Percentiles rank a stretch among this genome's conserved stretches.
These are phyloP conservation scores for Damaliscus lunatus DNA, from an alignment of 2,113 vertebrate genomes.

Conservation along the genomic window DNA sequence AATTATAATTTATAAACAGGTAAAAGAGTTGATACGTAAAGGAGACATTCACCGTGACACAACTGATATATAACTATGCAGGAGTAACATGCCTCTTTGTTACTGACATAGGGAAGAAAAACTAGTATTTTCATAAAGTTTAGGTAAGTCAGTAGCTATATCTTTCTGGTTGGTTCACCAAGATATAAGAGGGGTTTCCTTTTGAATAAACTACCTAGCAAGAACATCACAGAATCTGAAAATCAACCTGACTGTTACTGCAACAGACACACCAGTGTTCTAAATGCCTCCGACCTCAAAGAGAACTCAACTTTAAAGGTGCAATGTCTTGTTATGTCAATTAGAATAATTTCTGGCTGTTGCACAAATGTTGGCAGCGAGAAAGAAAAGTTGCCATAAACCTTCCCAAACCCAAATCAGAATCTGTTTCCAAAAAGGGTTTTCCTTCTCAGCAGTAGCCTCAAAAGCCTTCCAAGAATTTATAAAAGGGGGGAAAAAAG, in stretches of 20 bases:
- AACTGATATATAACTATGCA: neutral
- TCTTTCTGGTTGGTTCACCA: neutral
- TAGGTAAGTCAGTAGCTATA: neutral
- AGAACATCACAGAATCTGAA: neutral
- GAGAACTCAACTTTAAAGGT: slow-evolving; percentile 37
- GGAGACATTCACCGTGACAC: neutral
- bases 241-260: neutral
- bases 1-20: neutral
- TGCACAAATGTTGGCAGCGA: neutral
- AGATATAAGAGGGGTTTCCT: neutral
- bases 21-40: neutral
- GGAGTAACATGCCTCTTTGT: neutral
- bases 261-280: neutral
- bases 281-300: slow-evolving; percentile 14
- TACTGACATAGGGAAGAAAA: neutral
- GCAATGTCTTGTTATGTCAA: slow-evolving; percentile 48
- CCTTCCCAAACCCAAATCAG: neutral
- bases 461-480: neutral
- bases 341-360: slow-evolving; percentile 28
- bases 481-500: neutral
- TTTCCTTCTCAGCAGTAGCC: neutral
- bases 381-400: slow-evolving; percentile 7
- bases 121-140: neutral
- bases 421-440: slow-evolving; percentile 11
- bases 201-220: neutral